These are phyloP conservation scores for Colletes gigas DNA, from an alignment of 1,140 invertebrate species.

Conservation along the genomic window DNA sequence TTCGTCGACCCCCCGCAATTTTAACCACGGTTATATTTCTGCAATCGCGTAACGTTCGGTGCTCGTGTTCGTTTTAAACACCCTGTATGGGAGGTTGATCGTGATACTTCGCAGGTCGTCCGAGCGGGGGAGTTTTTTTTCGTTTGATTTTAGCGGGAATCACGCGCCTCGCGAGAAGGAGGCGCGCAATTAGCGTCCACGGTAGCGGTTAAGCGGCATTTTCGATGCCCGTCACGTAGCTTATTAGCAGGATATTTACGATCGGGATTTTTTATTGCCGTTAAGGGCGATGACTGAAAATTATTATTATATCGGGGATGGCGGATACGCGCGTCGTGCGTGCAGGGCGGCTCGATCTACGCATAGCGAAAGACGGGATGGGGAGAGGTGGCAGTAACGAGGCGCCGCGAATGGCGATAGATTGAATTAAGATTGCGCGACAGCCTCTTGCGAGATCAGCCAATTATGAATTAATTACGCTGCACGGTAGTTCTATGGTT, in stretches of 20 bases:
- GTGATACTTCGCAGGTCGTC: slow-evolving; percentile 2
- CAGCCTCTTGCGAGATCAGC: slow-evolving; percentile 75
- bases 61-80: neutral
- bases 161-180: neutral
- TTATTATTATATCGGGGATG: slow-evolving; percentile 67
- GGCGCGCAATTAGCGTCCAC: slow-evolving; percentile 26
- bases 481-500: slow-evolving; percentile 73
- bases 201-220: neutral
- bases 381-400: slow-evolving; percentile 69
- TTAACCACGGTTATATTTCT: too few relatives aligned
- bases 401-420: slow-evolving; percentile 78
- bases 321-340: slow-evolving; percentile 49
- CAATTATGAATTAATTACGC: slow-evolving; percentile 81
- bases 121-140: neutral
- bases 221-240: slow-evolving; percentile 58
- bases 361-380: slow-evolving; percentile 46
- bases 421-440: slow-evolving; percentile 80
- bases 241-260: slow-evolving; percentile 75
- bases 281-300: slow-evolving; percentile 69
- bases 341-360: slow-evolving; percentile 26
- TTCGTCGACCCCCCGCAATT: too few relatives aligned
- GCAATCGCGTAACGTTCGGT: too few relatives aligned
- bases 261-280: slow-evolving; percentile 62
- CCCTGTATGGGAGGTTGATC: neutral
- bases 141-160: neutral